Conservation (phyloP, 2,797 vertebrate genomes). For the Lates japonicus region DNA sequence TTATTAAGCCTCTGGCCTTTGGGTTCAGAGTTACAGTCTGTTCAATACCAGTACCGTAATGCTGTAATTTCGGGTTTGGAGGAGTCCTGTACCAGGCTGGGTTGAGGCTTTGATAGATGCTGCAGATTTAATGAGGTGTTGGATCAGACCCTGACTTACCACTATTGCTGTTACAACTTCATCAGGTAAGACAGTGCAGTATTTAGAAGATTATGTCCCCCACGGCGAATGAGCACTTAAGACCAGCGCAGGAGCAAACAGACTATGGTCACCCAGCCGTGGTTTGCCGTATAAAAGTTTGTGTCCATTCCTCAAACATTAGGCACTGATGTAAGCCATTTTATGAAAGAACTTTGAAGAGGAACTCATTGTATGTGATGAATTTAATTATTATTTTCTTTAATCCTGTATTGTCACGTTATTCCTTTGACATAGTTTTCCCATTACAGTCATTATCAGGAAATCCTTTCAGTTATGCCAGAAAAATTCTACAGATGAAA, state of each 20-base stretch:
- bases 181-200: constrained; percentile 66
- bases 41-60: constrained; percentile 69
- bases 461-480: constrained; percentile 12
- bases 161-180: constrained; percentile 63
- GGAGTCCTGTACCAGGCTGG: constrained; percentile 39
- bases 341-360: constrained; percentile 51
- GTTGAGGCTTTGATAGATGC: constrained; percentile 60
- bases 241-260: constrained; percentile 39
- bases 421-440: neutral
- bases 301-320: constrained; percentile 38
- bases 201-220: too few relatives aligned
- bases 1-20: constrained; percentile 66
- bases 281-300: constrained; percentile 52
- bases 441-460: neutral
- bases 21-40: constrained; percentile 65
- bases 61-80: constrained; percentile 73
- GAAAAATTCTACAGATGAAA: constrained; percentile 23
- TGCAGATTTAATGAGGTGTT: constrained; percentile 67
- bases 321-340: constrained; percentile 34
- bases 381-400: constrained; percentile 38
- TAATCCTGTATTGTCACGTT: neutral
- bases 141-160: constrained; percentile 54
- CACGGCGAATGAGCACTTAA: constrained; percentile 61
- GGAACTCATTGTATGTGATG: neutral
- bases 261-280: constrained; percentile 66